Evolutionary conservation across 2,113 vertebrate species (phyloP).

Genomic region (Larimichthys polyactis): DNA sequence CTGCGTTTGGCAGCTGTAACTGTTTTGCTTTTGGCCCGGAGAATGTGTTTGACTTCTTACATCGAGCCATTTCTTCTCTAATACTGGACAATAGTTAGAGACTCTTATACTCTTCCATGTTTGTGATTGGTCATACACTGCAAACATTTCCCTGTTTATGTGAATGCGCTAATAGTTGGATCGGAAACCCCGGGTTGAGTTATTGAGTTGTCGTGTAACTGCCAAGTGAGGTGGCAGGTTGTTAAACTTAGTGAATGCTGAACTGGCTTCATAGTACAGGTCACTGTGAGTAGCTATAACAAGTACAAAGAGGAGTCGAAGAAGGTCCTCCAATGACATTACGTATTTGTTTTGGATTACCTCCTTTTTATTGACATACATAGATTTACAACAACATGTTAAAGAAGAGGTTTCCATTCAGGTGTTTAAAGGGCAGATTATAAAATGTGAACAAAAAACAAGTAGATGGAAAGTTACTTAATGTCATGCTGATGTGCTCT

Average conservation of each 20-base stretch:
- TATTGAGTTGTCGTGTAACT: background rate
- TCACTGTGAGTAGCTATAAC: too few relatives aligned
- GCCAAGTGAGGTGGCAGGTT: background rate
- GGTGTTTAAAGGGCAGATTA: background rate
- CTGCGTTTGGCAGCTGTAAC: too few relatives aligned
- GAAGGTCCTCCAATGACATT: background rate
- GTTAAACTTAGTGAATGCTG: background rate
- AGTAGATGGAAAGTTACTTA: constrained; percentile 1
- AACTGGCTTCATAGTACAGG: background rate
- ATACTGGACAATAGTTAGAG: too few relatives aligned
- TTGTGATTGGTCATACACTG: too few relatives aligned
- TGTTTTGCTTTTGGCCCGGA: too few relatives aligned
- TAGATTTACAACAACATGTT: too few relatives aligned
- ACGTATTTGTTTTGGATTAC: background rate
- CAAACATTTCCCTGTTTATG: too few relatives aligned
- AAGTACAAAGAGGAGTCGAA: background rate
- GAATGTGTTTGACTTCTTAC: too few relatives aligned
- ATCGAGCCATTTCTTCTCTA: too few relatives aligned
- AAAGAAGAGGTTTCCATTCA: background rate
- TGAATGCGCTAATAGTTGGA: background rate
- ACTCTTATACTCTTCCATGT: too few relatives aligned
- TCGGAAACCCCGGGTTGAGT: background rate
- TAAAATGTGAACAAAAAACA: constrained; percentile 8
- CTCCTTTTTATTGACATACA: background rate
- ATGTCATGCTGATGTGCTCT: background rate